phyloP scores from a whole-genome alignment of 2,113 vertebrate genomes.

The Gopherus evgoodei region DNA sequence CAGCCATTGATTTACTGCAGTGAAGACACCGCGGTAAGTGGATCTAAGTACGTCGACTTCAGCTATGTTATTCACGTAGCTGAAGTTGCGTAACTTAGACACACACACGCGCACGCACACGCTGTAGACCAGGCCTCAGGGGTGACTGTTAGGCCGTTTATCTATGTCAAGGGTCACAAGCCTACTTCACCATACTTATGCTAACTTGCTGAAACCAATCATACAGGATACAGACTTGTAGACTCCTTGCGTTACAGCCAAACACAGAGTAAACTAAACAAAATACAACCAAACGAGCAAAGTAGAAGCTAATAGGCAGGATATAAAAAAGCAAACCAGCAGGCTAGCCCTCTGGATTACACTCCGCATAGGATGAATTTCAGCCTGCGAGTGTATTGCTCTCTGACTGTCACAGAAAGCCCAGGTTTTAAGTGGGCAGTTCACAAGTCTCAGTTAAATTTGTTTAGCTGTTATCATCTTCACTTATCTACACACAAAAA shows the following conservation, averaged over 20 bases:
- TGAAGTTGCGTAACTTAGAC: no score
- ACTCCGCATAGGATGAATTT: background rate
- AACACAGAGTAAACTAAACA: background rate
- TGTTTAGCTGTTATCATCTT: background rate
- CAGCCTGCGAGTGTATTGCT: background rate
- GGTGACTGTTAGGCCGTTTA: no score
- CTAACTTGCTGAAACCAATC: background rate
- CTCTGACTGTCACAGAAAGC: background rate
- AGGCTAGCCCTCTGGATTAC: background rate
- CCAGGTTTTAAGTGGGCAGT: background rate
- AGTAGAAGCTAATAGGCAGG: background rate
- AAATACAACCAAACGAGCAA: background rate
- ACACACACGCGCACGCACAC: no score
- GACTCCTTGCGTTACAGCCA: background rate
- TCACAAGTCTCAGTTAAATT: background rate
- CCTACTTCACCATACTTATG: background rate
- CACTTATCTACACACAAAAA: background rate
- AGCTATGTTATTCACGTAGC: no score
- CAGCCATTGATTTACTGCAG: no score
- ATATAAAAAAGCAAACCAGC: background rate
- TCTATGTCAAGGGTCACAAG: no score
- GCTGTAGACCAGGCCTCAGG: no score
- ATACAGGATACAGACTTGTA: background rate
- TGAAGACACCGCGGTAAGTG: no score
- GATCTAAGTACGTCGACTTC: no score